Base-by-base conservation (phyloP, 2,797 vertebrate species). In the Mus caroli region DNA sequence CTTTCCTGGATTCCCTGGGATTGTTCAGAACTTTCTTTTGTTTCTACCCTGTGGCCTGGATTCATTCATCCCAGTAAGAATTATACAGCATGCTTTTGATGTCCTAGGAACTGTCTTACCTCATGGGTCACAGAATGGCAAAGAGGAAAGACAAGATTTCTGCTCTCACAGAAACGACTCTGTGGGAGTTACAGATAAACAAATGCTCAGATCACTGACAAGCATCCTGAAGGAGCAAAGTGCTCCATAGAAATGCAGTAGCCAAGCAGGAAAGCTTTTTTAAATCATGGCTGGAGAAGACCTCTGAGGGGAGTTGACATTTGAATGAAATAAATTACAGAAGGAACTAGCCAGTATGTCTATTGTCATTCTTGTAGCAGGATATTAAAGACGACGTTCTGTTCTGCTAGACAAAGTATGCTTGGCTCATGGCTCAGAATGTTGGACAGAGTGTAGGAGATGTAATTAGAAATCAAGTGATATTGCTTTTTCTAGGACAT, bases 271-370 rank as follows among this genome's bases (percentile, higher is more conserved):
- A 3, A 34, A 73, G 10, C 20, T 90, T 93, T 95, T 60, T 43
- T 10, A 22, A 60, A 52, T 14, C 17, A 46, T 90, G 60, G 4
- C 76, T 46, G 62, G 62, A 14, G 56, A 83, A 80, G 58, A 58
- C 82, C 82, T 90, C n/a, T 75, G 43, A 58, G 28, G 88, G 52
- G 46, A 93, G 46, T 20, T 31, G 62, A 78, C 37, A 37, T 69
- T 92, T 56, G 54, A 71, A 71, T 86, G 43, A 94, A 78, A 73
- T 80, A 34, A 85, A 80, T 90, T 71, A 67, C 31, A 84, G 64
- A 64, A 91, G 46, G 64, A 80, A 88, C 67, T 19, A 80, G 56
- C 31, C 40, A 76, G 20, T 31, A 71, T 56, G 67, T 64, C 26
- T 24, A 14, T 50, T 78, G 43, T 34, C 24, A 67, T 46, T 14